Conservation (phyloP, 2,113 vertebrate genomes). For the Ceyx margarethae region DNA sequence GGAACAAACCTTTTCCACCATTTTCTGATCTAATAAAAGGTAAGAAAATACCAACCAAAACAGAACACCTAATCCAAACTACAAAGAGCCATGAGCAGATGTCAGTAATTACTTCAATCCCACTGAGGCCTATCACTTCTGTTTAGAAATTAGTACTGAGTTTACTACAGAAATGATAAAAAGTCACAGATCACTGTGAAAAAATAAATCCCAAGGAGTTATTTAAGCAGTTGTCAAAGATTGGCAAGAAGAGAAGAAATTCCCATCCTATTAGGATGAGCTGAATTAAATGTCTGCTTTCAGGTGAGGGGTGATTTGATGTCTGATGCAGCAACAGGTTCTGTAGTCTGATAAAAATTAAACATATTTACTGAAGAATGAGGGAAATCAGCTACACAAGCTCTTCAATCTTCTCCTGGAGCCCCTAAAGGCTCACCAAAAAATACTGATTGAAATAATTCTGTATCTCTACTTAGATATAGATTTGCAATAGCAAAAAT, state of each 20-base stretch:
- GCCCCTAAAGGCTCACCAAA: not conserved
- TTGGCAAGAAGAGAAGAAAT: not conserved
- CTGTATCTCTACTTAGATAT: not conserved
- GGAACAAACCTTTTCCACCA: not conserved
- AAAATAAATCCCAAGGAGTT: not conserved
- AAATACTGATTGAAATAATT: not conserved
- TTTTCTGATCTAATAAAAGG: not conserved
- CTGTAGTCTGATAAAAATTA: not conserved
- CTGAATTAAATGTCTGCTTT: not conserved
- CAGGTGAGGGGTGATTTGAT: not conserved
- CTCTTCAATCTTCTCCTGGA: not conserved
- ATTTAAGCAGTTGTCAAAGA: not conserved
- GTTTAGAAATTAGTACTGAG: not conserved
- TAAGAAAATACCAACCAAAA: slow-evolving; percentile 14
- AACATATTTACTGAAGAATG: not conserved
- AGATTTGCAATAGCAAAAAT: not conserved
- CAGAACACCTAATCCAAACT: not conserved
- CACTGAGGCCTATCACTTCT: not conserved
- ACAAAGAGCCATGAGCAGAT: not conserved
- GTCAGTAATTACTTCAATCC: slow-evolving; percentile 1
- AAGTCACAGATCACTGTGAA: not conserved
- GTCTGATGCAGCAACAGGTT: not conserved
- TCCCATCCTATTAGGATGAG: not conserved
- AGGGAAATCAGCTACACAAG: not conserved
- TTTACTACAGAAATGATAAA: not conserved